These are phyloP conservation scores for Sorex araneus DNA, from an alignment of 2,113 vertebrate genomes.

Conservation along the genomic window DNA sequence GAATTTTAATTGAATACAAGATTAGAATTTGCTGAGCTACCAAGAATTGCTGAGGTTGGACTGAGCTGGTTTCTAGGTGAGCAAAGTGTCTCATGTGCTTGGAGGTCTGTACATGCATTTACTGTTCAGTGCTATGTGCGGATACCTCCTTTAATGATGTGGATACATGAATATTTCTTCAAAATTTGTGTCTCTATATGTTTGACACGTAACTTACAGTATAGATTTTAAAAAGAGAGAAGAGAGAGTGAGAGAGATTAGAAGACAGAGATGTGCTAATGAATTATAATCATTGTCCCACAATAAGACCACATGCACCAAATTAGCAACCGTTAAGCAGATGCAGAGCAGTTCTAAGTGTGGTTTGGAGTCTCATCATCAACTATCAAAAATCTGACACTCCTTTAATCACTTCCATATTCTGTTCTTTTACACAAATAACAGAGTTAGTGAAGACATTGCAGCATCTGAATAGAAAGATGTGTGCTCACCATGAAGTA, in stretches of 20 bases:
- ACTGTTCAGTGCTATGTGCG: background rate
- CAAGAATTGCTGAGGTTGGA: background rate
- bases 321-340: background rate
- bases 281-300: too few relatives aligned
- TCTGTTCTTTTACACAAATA: background rate
- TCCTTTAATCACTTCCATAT: background rate
- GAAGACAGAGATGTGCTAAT: too few relatives aligned
- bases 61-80: background rate
- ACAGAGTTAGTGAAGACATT: background rate
- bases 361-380: background rate
- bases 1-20: background rate
- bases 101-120: background rate
- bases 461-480: background rate
- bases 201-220: background rate
- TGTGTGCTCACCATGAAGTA: background rate
- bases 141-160: background rate
- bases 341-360: background rate
- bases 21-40: background rate
- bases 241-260: background rate
- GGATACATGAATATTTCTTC: background rate
- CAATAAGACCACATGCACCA: background rate
- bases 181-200: background rate
- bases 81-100: background rate
- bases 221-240: background rate
- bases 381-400: background rate